Conservation (phyloP, 2,888 invertebrate genomes). For the Rhimphoctona megacephalus region DNA sequence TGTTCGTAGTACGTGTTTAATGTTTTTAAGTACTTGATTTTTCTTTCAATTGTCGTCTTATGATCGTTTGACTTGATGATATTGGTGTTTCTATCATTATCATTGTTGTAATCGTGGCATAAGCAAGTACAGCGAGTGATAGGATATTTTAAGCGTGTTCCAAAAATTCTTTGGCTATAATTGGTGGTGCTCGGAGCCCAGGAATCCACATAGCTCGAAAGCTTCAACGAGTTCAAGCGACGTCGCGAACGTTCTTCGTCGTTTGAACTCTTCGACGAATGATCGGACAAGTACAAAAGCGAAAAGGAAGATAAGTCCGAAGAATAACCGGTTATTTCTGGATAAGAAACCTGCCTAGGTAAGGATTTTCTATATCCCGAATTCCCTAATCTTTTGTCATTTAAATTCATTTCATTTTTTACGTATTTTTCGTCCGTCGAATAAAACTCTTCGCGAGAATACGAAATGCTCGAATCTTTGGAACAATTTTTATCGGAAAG, state of each 20-base stretch:
- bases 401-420: not conserved
- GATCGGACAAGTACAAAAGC: not conserved
- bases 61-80: not conserved
- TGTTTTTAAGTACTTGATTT: conserved; percentile 11
- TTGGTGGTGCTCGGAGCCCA: conserved; percentile 15
- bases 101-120: not conserved
- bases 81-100: not conserved
- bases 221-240: not conserved
- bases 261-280: not conserved
- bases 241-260: conserved; percentile 7
- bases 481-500: not conserved
- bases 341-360: conserved; percentile 49
- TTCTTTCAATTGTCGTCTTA: not conserved
- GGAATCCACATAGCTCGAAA: conserved; percentile 9
- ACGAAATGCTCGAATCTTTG: not conserved
- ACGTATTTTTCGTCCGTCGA: not conserved
- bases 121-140: conserved; percentile 8
- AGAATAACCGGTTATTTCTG: conserved; percentile 18
- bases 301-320: not conserved
- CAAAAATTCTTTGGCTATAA: conserved; percentile 1
- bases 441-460: not conserved
- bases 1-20: not conserved
- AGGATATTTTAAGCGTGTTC: conserved; percentile 18
- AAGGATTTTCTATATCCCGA: not conserved
- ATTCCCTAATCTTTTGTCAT: not conserved